Base-by-base conservation (phyloP, 2,113 vertebrate genomes). In the Rutilus rutilus region DNA sequence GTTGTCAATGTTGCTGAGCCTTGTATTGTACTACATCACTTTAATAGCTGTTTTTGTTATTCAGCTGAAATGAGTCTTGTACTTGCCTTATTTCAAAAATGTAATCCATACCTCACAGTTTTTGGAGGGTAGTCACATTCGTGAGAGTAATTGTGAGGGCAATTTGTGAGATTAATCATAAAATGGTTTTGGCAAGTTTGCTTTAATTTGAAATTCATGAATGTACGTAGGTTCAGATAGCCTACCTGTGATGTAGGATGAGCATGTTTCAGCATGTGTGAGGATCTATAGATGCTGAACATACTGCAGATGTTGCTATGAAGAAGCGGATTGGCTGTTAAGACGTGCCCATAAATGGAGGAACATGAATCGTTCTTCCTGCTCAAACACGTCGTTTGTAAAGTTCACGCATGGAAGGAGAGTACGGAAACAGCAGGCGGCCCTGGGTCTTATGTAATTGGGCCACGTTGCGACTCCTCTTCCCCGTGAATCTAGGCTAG, bases 361-460 rank as follows among this genome's bases (percentile, higher is more conserved):
- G 8, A 21, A 52, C 74, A 15, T 78, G 15, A 15, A 80, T 36
- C 14, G 19, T 27, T 50, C 23, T 74, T 47, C 64, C 50, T 59
- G 81, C 74, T 82, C 33, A 59, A 59, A 86, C 62, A 81, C 36
- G 74, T 78, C 36, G 50, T 54, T 27, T 82, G 19, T 36, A 39
- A 78, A 76, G 73, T 17, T 21, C n/a, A 54, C 12, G 57, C 79
- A 65, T 59, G 75, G 33, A 27, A 42, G 42, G 64, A 65, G 23
- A 30, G 45, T 30, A 64, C 25, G 76, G 82, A 73, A 82, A 82
- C 74, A 85, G 74, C 87, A 78, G 81, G 89, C 84, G 84, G 84
- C 30, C 81, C 45, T 64, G 64, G 42, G 87, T 69, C 87, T 94
- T 95, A 94, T 83, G 57, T 92, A 94, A 95, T 57, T 27, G 79